Percentiles rank a stretch among this genome's conserved stretches.
Evolutionary conservation across 2,113 vertebrate genomes (phyloP).

Genomic region (Paradisaea rubra): DNA sequence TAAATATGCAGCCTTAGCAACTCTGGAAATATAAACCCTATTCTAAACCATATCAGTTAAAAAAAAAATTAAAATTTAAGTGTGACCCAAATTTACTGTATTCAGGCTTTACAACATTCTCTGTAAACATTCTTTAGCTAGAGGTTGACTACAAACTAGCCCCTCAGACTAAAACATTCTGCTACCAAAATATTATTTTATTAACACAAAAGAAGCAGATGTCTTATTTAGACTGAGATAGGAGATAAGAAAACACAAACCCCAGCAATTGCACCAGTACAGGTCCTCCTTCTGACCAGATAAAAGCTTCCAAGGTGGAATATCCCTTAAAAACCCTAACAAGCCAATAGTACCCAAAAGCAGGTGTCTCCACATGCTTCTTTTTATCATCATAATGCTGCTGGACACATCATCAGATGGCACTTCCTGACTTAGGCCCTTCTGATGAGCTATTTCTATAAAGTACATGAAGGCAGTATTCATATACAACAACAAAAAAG

Average conservation of each 20-base stretch:
- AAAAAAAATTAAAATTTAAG: neutral
- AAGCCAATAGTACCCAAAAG: neutral
- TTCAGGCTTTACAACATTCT: neutral
- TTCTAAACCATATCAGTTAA: neutral
- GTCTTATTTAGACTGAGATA: neutral
- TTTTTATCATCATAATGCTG: neutral
- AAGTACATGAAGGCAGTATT: neutral
- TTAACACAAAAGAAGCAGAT: neutral
- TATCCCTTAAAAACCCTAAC: neutral
- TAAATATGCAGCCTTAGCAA: neutral
- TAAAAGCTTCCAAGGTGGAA: neutral
- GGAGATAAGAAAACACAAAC: neutral
- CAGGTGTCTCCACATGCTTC: neutral
- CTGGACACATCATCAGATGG: neutral
- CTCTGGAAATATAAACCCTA: neutral
- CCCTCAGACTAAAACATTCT: neutral
- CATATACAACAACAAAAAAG: neutral
- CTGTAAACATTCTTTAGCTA: neutral
- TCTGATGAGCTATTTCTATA: neutral
- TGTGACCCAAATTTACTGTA: neutral
- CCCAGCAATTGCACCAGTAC: neutral
- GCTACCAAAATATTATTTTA: neutral
- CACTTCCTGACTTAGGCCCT: neutral
- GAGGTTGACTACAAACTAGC: neutral
- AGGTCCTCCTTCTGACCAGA: neutral